Evolutionary conservation across 2,888 invertebrate genomes (phyloP), one percentile per base, ranked within the genome.

Genomic region (Portevinia maculata): DNA sequence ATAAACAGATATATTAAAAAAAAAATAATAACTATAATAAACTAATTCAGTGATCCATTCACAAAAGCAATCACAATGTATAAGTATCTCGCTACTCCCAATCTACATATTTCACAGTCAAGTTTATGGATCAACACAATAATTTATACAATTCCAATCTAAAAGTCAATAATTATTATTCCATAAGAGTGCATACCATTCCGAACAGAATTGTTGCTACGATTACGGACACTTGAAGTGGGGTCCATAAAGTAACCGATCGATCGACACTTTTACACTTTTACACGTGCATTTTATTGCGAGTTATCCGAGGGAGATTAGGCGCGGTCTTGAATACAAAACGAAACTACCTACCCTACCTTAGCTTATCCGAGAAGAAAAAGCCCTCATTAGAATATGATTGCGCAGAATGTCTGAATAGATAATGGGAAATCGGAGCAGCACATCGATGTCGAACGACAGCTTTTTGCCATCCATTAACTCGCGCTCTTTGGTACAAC

Each of bases 261-360:
- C 41, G 41, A 52, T 30, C 32, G 37, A 52, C 57, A 65, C 60
- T 32, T 48, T 0, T 17, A n/a, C 4, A 19, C 32, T 24, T 2
- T 24, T 41, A 62, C 76, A 65, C 62, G 76, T 75, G 79, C 55
- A 21, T 21, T n/a, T 11, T 62, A 39, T 11, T 37, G 41, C 70
- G 48, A 67, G 46, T 53, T 50, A 62, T 71, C 50, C 41, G 24
- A 76, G 50, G 83, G 83, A 78, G 71, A 71, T 57, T 67, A 67
- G 78, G 83, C 78, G 83, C 55, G 78, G 83, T 78, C 71, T 78
- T 78, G 83, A n/a, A n/a, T n/a, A n/a, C n/a, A n/a, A n/a, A n/a
- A n/a, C n/a, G n/a, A n/a, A n/a, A n/a, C n/a, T n/a, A n/a, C n/a
- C n/a, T n/a, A n/a, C n/a, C 57, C 52, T 37, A 6, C 13, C 41